A percentile compares a stretch with the other conserved stretches of the same genome.
Evolutionary conservation across 2,888 invertebrate genomes (phyloP).

Genomic region (Phortica magna): DNA sequence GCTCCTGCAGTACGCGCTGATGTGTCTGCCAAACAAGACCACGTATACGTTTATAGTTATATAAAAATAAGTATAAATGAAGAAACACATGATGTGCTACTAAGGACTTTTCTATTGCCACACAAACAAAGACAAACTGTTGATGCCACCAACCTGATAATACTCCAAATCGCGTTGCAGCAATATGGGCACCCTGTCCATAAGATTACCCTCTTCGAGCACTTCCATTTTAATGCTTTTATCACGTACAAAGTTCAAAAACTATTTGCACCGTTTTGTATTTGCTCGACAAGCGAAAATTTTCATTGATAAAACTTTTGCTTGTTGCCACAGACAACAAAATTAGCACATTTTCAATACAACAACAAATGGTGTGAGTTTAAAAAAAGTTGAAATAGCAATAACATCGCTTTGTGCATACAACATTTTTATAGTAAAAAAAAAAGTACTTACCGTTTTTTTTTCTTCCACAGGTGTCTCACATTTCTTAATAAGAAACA

Average conservation of each 20-base stretch:
- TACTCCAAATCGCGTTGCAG: constrained; percentile 90
- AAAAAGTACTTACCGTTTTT: too few species aligned
- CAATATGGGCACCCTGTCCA: constrained; percentile 90
- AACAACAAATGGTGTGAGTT: too few species aligned
- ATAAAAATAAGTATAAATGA: neutral
- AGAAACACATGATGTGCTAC: constrained; percentile 36
- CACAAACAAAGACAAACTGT: constrained; percentile 3
- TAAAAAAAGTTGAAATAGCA: too few species aligned
- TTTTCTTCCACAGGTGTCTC: too few species aligned
- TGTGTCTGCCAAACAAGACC: constrained; percentile 79
- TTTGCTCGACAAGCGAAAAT: neutral
- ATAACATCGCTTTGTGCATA: too few species aligned
- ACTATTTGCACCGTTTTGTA: neutral
- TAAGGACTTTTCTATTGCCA: constrained; percentile 41
- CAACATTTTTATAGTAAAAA: too few species aligned
- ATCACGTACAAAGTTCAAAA: neutral
- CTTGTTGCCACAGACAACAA: constrained; percentile 38
- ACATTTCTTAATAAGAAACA: too few species aligned
- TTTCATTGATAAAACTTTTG: constrained; percentile 40
- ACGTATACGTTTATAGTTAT: neutral
- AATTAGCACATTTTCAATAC: too few species aligned
- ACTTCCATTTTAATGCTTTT: constrained; percentile 83
- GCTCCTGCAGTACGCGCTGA: constrained; percentile 88
- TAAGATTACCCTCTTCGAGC: constrained; percentile 93
- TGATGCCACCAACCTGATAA: constrained; percentile 82